Evolutionary conservation across 2,888 invertebrate species (phyloP).

Genomic region (Cheilosia urbana): DNA sequence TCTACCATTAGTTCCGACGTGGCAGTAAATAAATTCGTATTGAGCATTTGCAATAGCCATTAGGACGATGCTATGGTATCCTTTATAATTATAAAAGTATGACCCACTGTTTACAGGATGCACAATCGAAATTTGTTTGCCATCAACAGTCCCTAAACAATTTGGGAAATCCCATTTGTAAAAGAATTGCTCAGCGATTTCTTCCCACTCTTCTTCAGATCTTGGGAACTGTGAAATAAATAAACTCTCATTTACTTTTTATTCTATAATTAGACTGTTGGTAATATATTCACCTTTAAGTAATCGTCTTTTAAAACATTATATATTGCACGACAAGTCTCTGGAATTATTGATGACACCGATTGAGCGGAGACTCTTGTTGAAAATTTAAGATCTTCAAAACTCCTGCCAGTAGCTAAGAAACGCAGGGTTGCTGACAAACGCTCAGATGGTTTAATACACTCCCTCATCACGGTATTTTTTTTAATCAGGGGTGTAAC

Average conservation of each 20-base stretch:
- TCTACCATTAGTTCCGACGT: conserved; percentile 8
- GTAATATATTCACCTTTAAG: conserved; percentile 38
- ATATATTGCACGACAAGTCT: conserved; percentile 58
- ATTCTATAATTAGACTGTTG: conserved; percentile 23
- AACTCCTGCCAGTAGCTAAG: conserved; percentile 59
- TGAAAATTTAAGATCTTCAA: conserved; percentile 67
- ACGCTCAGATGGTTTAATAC: conserved; percentile 58
- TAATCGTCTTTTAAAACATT: conserved; percentile 36
- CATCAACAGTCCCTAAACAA: conserved; percentile 8
- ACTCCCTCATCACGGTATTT: conserved; percentile 56
- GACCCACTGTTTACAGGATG: conserved; percentile 40
- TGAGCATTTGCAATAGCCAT: conserved; percentile 25
- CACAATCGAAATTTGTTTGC: conserved; percentile 24
- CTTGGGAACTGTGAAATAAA: conserved; percentile 31
- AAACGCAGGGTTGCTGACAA: conserved; percentile 61
- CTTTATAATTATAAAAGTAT: conserved; percentile 12
- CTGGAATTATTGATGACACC: conserved; percentile 55
- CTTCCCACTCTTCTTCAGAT: conserved; percentile 44
- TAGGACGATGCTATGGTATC: conserved; percentile 11
- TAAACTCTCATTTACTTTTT: conserved; percentile 18
- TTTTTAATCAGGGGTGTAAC: conserved; percentile 56
- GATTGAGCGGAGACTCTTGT: conserved; percentile 52
- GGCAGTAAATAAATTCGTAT: conserved; percentile 7
- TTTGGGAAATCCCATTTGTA: conserved; percentile 37
- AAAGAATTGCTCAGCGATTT: conserved; percentile 32